Percentiles rank a stretch among this genome's conserved stretches.
Conservation (phyloP, 1,140 invertebrate genomes). For the Reticulitermes speratus region DNA sequence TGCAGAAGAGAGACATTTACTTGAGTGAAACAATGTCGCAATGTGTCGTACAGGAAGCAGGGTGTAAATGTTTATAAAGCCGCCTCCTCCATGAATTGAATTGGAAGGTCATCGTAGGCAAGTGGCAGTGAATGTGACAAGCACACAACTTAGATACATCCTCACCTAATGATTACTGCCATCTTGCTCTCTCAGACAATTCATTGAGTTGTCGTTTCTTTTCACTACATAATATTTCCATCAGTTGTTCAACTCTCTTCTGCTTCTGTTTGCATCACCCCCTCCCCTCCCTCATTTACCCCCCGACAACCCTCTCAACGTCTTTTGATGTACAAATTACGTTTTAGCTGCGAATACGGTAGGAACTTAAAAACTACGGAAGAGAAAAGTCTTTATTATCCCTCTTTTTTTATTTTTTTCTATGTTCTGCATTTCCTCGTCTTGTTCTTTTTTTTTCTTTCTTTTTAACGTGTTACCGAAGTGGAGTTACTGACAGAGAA, state of each 20-base stretch:
- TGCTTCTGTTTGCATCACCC: neutral
- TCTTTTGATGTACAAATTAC: slow-evolving; percentile 16
- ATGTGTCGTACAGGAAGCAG: neutral
- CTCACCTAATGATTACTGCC: neutral
- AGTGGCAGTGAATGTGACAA: neutral
- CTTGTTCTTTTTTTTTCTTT: neutral
- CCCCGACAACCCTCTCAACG: neutral
- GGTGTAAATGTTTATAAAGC: neutral
- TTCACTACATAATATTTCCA: neutral
- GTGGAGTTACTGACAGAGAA: neutral
- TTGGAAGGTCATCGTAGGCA: neutral
- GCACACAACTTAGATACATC: neutral
- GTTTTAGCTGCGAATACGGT: slow-evolving; percentile 11
- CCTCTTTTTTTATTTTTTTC: neutral
- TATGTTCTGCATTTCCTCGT: neutral
- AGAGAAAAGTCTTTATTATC: slow-evolving; percentile 14
- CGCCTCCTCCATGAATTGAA: neutral
- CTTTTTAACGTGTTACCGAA: neutral
- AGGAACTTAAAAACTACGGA: neutral
- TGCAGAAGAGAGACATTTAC: too few relatives aligned
- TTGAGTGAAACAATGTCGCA: neutral
- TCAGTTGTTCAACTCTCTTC: neutral
- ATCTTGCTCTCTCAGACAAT: too few relatives aligned
- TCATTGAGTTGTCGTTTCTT: neutral
- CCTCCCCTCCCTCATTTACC: neutral